Evolutionary conservation across 1,140 invertebrate species (phyloP).

Genomic region (Ylistrum balloti): DNA sequence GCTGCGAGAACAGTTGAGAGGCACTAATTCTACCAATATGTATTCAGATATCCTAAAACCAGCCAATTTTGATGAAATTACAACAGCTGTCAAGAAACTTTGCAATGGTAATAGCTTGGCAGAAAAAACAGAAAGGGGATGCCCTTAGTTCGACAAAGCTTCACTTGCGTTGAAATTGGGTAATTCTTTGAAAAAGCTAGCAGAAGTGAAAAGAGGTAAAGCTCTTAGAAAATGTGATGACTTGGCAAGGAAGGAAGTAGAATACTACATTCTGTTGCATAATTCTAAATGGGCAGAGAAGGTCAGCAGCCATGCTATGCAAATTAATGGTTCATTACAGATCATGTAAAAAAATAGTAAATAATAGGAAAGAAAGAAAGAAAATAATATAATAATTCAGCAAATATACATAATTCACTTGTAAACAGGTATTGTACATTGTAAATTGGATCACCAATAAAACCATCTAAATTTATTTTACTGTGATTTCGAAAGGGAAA

Average conservation of each 20-base stretch:
- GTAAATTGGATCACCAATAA: too few relatives aligned
- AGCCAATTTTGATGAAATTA: not conserved
- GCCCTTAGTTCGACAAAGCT: slow-evolving; percentile 54
- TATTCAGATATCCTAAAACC: not conserved
- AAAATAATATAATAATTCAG: too few relatives aligned
- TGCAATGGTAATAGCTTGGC: not conserved
- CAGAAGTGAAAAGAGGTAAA: slow-evolving; percentile 54
- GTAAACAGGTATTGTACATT: too few relatives aligned
- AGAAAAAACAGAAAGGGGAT: not conserved
- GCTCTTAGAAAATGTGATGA: not conserved
- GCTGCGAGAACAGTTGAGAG: too few relatives aligned
- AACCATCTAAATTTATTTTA: too few relatives aligned
- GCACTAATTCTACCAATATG: too few relatives aligned
- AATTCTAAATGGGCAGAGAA: slow-evolving; percentile 54
- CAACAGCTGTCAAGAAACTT: not conserved
- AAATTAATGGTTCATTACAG: too few relatives aligned
- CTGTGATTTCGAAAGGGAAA: too few relatives aligned
- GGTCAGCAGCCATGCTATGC: slow-evolving; percentile 49
- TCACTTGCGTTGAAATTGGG: slow-evolving; percentile 63
- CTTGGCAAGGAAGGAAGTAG: not conserved
- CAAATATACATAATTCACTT: too few relatives aligned
- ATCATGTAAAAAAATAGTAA: too few relatives aligned
- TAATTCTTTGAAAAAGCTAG: slow-evolving; percentile 63
- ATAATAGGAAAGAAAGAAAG: too few relatives aligned
- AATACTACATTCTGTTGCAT: slow-evolving; percentile 19